Percentiles rank a stretch among this genome's conserved stretches.
These are phyloP conservation scores for Ataeniobius toweri DNA, from an alignment of 2,797 vertebrate species.

Conservation along the genomic window DNA sequence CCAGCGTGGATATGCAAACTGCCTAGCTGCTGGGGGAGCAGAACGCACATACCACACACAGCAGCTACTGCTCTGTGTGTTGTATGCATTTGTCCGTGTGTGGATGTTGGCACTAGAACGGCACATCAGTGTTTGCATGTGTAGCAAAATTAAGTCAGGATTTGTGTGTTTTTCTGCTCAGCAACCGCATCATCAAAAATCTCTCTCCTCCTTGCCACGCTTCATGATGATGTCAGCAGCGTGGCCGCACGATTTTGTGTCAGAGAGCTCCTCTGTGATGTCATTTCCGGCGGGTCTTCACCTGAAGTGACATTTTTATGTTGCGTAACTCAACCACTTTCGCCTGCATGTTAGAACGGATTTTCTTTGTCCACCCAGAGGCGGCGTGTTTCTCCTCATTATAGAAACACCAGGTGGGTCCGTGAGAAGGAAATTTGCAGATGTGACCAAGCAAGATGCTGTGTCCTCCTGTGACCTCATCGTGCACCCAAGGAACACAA, in stretches of 20 bases:
- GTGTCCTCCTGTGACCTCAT: slow-evolving; percentile 32
- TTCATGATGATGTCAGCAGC: slow-evolving; percentile 59
- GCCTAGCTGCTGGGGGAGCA: slow-evolving; percentile 62
- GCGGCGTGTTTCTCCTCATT: slow-evolving; percentile 53
- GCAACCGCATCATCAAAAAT: slow-evolving; percentile 40
- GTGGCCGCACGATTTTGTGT: slow-evolving; percentile 55
- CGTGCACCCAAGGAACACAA: slow-evolving; percentile 3
- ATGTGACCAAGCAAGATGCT: slow-evolving; percentile 13
- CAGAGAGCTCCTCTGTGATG: slow-evolving; percentile 38
- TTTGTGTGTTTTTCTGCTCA: slow-evolving; percentile 52
- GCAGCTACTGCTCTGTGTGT: slow-evolving; percentile 37
- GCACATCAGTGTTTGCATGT: slow-evolving; percentile 33
- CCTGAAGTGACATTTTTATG: slow-evolving; percentile 61
- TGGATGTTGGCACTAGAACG: slow-evolving; percentile 37
- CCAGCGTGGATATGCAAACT: slow-evolving; percentile 72
- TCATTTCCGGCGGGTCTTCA: slow-evolving; percentile 64
- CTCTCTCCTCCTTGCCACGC: slow-evolving; percentile 11
- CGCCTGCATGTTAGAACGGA: slow-evolving; percentile 27
- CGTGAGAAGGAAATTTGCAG: slow-evolving; percentile 25
- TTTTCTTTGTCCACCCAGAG: slow-evolving; percentile 47
- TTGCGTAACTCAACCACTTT: slow-evolving; percentile 54
- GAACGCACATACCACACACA: slow-evolving; percentile 34
- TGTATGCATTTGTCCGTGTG: slow-evolving; percentile 19
- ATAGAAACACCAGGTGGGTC: slow-evolving; percentile 59
- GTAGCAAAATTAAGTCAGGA: slow-evolving; percentile 38